Evolutionary conservation across 2,888 invertebrate genomes (phyloP).

Genomic region (Cephus pygmeus): DNA sequence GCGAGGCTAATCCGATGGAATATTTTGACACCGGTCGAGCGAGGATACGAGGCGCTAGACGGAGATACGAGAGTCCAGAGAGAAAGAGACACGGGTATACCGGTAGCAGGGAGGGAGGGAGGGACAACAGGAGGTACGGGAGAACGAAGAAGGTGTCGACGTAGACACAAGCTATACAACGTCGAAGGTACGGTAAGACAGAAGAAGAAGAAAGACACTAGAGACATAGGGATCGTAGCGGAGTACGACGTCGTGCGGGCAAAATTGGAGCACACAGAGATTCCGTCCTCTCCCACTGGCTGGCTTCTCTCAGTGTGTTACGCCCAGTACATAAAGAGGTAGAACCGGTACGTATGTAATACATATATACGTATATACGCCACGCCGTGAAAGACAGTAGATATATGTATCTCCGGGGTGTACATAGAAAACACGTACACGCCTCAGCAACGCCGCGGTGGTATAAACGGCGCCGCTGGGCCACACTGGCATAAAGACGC

Average conservation of each 20-base stretch:
- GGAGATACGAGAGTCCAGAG: background rate
- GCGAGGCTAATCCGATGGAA: constrained; percentile 39
- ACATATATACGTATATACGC: background rate
- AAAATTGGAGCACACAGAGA: constrained; percentile 25
- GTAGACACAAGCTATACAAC: background rate
- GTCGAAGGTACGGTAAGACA: background rate
- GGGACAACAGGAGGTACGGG: background rate
- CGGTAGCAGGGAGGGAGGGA: background rate
- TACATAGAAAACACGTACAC: background rate
- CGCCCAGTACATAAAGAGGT: constrained; percentile 2
- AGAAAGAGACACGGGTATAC: background rate
- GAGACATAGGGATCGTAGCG: background rate
- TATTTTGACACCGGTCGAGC: constrained; percentile 41
- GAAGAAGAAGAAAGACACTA: background rate
- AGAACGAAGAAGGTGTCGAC: background rate
- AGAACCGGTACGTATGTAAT: constrained; percentile 8
- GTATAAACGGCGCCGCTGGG: background rate
- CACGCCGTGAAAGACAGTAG: background rate
- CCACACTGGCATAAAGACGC: background rate
- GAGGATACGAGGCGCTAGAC: constrained; percentile 12
- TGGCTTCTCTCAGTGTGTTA: background rate
- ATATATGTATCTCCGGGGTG: background rate
- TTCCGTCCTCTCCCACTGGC: constrained; percentile 8
- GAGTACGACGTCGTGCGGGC: background rate
- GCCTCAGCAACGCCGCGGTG: background rate